Conservation (phyloP, 1,140 invertebrate genomes). For the Ruditapes philippinarum region DNA sequence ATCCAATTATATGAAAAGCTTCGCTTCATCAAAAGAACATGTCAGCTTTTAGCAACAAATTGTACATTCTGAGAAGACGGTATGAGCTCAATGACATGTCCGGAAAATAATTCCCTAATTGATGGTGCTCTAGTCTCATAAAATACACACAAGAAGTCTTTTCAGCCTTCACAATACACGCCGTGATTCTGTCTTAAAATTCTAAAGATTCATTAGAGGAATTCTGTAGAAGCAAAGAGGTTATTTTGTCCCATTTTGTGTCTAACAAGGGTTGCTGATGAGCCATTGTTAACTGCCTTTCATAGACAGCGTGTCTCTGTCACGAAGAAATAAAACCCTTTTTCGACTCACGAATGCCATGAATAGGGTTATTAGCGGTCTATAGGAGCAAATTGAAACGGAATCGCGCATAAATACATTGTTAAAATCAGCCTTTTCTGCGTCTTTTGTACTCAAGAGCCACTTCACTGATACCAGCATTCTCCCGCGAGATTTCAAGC, state of each 20-base stretch:
- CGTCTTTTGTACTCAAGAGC: slow-evolving; percentile 37
- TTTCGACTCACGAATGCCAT: slow-evolving; percentile 46
- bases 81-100: slow-evolving; percentile 6
- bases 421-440: slow-evolving; percentile 58
- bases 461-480: slow-evolving; percentile 36
- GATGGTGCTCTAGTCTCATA: slow-evolving; percentile 34
- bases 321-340: slow-evolving; percentile 59
- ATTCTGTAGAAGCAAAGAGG: slow-evolving; percentile 43
- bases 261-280: slow-evolving; percentile 61
- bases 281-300: slow-evolving; percentile 58
- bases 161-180: slow-evolving; percentile 51
- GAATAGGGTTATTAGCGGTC: slow-evolving; percentile 63
- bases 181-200: slow-evolving; percentile 61
- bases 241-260: slow-evolving; percentile 62
- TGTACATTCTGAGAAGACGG: neutral
- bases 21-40: neutral
- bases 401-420: slow-evolving; percentile 60
- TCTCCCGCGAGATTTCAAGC: neutral
- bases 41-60: neutral
- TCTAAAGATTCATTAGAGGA: slow-evolving; percentile 66
- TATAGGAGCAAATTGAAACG: slow-evolving; percentile 65
- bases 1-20: neutral
- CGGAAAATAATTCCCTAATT: slow-evolving; percentile 58
- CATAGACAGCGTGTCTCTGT: slow-evolving; percentile 34
- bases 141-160: slow-evolving; percentile 12